Base-by-base conservation (phyloP, 2,888 invertebrate species). In the Mimas tiliae region DNA sequence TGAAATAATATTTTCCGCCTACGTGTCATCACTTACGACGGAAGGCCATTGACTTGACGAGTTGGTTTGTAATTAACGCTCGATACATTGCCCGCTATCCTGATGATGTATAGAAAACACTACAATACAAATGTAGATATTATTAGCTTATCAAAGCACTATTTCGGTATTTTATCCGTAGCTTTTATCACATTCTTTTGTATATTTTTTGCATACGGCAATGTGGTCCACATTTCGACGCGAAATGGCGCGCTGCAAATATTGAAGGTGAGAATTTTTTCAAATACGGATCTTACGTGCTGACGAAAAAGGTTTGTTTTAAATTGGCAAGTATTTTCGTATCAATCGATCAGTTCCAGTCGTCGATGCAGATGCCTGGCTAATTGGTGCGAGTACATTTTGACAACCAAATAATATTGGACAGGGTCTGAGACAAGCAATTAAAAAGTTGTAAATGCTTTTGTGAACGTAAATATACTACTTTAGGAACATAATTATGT, bases 51-150 rank as follows among this genome's bases (percentile, higher is more conserved):
- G 86, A 84, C 85, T 83, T 78, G 78, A 78, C 78, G 75, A 81
- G 79, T 80, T 80, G 82, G 82, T 82, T 83, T 79, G 83, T 86
- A 88, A 88, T 87, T 87, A 87, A 80, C 83, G 84, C 82, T 78
- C 78, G 79, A 86, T 82, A 81, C 76, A 79, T 77, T 74, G 19
- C 55, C 65, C 71, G 74, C 72, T 51, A 70, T 74, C 72, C 71
- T 74, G 75, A 76, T 79, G 75, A 74, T 77, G 76, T 72, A 66
- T 75, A 70, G 81, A 77, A n/a, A 82, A 77, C 74, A 73, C 52
- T 72, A 74, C 72, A 73, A 74, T 74, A 75, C 74, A 77, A 75
- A 79, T 77, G 73, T 74, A 75, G 74, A 76, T 78, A 79, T 79
- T 73, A 73, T 78, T 79, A 77, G 70, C 67, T 68, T 72, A 70